Conservation (phyloP, 35 echinoderm and acorn worm species). For the Ophioderma brevispina region DNA sequence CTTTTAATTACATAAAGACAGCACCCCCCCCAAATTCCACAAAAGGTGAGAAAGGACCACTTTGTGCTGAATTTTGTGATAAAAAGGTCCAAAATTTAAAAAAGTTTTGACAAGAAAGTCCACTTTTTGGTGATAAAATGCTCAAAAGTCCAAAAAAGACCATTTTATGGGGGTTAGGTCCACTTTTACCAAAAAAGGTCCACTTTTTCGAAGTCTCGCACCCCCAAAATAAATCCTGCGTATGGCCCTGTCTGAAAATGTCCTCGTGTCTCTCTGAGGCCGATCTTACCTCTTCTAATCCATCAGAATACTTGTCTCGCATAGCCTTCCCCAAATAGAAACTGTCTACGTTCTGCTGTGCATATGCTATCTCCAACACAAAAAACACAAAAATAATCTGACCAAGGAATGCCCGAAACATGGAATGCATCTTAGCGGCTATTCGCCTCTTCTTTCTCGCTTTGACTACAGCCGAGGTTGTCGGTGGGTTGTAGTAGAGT, state of each 20-base stretch:
- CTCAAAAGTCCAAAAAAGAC: no score
- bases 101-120: no score
- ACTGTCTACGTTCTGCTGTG: conserved; percentile 61
- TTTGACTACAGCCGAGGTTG: conserved; percentile 43
- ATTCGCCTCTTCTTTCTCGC: conserved; percentile 62
- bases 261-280: not conserved
- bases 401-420: conserved; percentile 70
- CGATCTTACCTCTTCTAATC: conserved; percentile 36
- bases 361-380: conserved; percentile 74
- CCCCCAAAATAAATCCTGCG: no score
- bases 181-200: no score
- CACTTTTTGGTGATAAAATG: no score
- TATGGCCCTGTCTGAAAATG: no score
- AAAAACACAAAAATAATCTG: conserved; percentile 74
- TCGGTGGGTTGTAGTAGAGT: conserved; percentile 70
- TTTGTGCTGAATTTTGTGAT: no score
- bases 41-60: not conserved
- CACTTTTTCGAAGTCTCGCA: no score
- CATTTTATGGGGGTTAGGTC: no score
- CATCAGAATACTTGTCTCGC: conserved; percentile 48
- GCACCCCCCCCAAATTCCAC: no score
- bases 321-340: conserved; percentile 57
- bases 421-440: conserved; percentile 71
- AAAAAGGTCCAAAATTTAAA: no score
- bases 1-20: no score